Conservation (phyloP, 2,113 vertebrate genomes). For the Ochotona princeps region DNA sequence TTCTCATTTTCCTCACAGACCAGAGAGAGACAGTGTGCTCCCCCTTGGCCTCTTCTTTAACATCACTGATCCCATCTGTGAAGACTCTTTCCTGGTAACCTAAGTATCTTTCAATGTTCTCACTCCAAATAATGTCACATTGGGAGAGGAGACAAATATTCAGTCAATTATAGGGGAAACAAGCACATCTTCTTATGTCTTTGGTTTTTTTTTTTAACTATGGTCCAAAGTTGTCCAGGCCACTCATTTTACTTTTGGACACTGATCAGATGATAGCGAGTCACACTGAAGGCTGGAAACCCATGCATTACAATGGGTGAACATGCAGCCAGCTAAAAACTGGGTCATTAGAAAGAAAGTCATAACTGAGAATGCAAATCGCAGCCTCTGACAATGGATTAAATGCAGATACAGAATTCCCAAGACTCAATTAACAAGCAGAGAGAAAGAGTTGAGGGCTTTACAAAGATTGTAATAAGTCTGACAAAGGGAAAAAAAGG, state of each 20-base stretch:
- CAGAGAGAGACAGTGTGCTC: not conserved
- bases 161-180: not conserved
- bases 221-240: not conserved
- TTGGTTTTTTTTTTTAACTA: not conserved
- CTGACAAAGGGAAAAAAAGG: not conserved
- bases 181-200: not conserved
- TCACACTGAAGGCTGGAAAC: not conserved
- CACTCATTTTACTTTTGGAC: not conserved
- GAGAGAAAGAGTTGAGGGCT: not conserved
- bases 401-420: constrained; percentile 1
- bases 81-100: rapidly evolving
- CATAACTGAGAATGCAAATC: not conserved
- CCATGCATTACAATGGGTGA: not conserved
- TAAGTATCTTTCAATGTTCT: not conserved
- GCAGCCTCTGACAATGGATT: not conserved
- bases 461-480: not conserved
- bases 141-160: not conserved
- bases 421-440: not conserved
- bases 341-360: not conserved
- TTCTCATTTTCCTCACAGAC: not conserved
- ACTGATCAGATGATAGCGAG: not conserved
- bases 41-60: not conserved
- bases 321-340: not conserved
- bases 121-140: not conserved
- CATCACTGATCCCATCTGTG: rapidly evolving